These are phyloP conservation scores for Parnassius smintheus DNA, from an alignment of 2,888 invertebrate genomes.

Conservation along the genomic window DNA sequence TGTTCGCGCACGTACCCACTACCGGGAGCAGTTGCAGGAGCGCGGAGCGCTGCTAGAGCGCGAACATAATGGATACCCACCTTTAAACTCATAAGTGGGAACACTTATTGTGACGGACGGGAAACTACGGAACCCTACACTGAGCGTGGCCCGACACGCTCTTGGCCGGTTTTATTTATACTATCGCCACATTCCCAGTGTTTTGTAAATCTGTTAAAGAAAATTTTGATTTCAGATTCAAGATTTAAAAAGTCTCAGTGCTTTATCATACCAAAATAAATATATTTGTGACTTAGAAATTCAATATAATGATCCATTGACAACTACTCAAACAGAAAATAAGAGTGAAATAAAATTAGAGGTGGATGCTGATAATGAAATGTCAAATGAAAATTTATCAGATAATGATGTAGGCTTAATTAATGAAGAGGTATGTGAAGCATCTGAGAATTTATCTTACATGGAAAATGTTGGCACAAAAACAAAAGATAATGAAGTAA, in stretches of 20 bases:
- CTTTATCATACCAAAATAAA: conserved; percentile 26
- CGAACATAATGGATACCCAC: too few relatives aligned
- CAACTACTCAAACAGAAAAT: neutral
- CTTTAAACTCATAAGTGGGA: too few relatives aligned
- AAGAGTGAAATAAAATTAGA: conserved; percentile 19
- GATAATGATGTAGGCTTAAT: conserved; percentile 1
- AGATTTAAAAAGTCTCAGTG: conserved; percentile 30
- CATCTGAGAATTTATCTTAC: neutral
- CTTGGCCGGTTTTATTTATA: too few relatives aligned
- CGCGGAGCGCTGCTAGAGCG: too few relatives aligned
- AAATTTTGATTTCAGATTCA: conserved; percentile 30
- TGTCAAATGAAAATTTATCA: neutral
- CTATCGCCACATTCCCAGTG: too few relatives aligned
- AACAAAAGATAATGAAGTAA: neutral
- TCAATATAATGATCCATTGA: conserved; percentile 29
- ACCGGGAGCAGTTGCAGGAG: too few relatives aligned
- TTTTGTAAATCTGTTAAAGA: too few relatives aligned
- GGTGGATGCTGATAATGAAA: neutral
- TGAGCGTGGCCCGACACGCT: too few relatives aligned
- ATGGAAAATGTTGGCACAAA: neutral
- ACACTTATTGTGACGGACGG: too few relatives aligned
- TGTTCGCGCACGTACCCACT: too few relatives aligned
- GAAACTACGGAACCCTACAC: too few relatives aligned
- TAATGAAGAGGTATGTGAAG: neutral
- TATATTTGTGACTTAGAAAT: conserved; percentile 29